Conservation (phyloP, 2,113 vertebrate genomes). For the Leucopternis melanops region DNA sequence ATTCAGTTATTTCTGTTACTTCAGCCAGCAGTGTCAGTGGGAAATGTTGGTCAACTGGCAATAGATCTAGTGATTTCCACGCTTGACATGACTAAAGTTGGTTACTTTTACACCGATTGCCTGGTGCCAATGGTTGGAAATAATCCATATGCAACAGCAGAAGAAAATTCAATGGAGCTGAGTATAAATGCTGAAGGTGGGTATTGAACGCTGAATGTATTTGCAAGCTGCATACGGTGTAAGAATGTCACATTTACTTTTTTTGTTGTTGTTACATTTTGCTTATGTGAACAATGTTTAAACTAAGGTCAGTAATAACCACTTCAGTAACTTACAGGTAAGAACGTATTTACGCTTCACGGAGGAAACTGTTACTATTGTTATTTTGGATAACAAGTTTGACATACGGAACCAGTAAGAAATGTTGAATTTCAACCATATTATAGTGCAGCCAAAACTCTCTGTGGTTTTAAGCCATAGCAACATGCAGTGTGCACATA, state of each 20-base stretch:
- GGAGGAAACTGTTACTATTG: neutral
- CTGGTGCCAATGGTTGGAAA: constrained; percentile 93
- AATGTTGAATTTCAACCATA: neutral
- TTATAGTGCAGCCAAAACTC: neutral
- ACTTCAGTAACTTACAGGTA: neutral
- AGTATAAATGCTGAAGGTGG: constrained; percentile 90
- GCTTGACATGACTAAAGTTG: constrained; percentile 81
- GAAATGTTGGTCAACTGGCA: constrained; percentile 93
- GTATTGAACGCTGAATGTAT: neutral
- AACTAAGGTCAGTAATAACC: neutral
- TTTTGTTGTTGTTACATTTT: neutral
- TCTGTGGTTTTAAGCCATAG: neutral
- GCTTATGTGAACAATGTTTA: neutral
- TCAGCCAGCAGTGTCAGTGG: constrained; percentile 94
- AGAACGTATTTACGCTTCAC: neutral
- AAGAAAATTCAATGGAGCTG: constrained; percentile 78
- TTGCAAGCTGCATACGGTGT: neutral
- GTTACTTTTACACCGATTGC: constrained; percentile 90
- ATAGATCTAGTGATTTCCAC: constrained; percentile 91
- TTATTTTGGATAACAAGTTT: neutral
- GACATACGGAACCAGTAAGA: neutral
- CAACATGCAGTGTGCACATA: neutral
- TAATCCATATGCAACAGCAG: constrained; percentile 83
- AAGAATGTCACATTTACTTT: neutral
- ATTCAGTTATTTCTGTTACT: neutral